Base-by-base conservation (phyloP, 2,888 invertebrate species). In the Drosophila maculinotata region DNA sequence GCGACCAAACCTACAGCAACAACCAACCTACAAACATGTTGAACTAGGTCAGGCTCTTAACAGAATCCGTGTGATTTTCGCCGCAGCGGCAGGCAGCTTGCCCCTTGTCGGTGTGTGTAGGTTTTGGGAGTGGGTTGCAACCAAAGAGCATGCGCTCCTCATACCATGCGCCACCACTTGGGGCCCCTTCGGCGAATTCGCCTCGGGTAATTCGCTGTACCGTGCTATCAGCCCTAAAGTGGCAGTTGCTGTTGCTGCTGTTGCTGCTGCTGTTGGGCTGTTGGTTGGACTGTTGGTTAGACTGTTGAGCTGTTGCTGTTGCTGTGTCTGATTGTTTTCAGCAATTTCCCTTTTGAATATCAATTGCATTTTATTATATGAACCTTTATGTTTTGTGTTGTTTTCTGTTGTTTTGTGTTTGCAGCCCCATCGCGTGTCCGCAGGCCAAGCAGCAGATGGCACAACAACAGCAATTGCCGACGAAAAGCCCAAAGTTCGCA, bases 301-400 rank as follows among this genome's bases (percentile, higher is more conserved):
- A 20, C 1, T 36, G 60, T 14, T 23, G 2, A 4, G 38, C 20
- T 20, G 42, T 15, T 33, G 38, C 49, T 62, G 28, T 58, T 26
- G 56, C 14, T 20, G 23, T 39, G 47, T 47, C 47, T 56, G 58
- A 66, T 75, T 85, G 56, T 53, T 76, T 74, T 52, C 63, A 56
- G 80, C 72, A 86, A 75, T 86, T 86, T 88, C 65, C 54, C 84
- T 88, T 81, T 88, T 85, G 88, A 79, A 86, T 88, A 88, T 88
- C 84, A 81, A 88, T 88, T 88, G 80, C 80, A 79, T 86, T 86
- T 72, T 68, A 72, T 73, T 68, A 68, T 63, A 14, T 72, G 69
- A 52, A 45, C 63, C 63, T 67, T 87, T 77, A 58, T n/a, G n/a
- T n/a, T n/a, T 74, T 69, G 64, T 56, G 58, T 58, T 33, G 57